Base-by-base conservation (phyloP, 2,797 vertebrate genomes). In the Ibycter americanus region DNA sequence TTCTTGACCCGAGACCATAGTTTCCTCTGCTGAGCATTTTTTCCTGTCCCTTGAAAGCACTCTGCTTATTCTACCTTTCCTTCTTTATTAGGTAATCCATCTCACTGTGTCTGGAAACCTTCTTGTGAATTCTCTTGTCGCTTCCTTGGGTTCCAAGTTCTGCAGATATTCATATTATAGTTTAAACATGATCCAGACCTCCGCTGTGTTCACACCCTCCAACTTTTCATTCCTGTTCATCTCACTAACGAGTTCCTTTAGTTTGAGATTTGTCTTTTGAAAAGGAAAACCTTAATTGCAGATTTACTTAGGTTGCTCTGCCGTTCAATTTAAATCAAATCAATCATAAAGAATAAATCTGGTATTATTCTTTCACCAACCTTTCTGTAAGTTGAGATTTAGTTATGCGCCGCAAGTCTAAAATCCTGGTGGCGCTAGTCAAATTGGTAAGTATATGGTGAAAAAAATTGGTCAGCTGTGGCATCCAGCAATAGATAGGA, bases 41-140 rank as follows among this genome's bases (percentile, higher is more conserved):
- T 61, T 54, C 63, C 55, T 74, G 67, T 83, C 71, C 67, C 51
- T 85, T 96, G 77, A 63, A 94, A 94, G 76, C 55, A 73, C 59
- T 83, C 52, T 94, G 91, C 91, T 94, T 94, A 65, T 93, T 94
- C 73, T 91, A 49, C 21, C 21, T 95, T 95, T 89, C 84, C 67
- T 94, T 93, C 89, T 95, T 91, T 91, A 89, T 96, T 95, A 96
- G 91, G 92, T 92, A 96, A 91, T 96, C 85, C 52, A 80, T 96
- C 84, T 96, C 14, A 0, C 61, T 85, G 89, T 79, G 40, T 92
- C 95, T 97, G 96, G 96, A 94, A 96, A 83, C 74, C 84, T 94
- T 97, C 92, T 96, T 85, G 38, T 4, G 71, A 89, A 93, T 95
- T 89, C 91, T 96, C 59, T 74, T 92, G 91, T 95, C 96, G 83